phyloP scores from a whole-genome alignment of 2,797 vertebrate species.

The Tenualosa ilisha region DNA sequence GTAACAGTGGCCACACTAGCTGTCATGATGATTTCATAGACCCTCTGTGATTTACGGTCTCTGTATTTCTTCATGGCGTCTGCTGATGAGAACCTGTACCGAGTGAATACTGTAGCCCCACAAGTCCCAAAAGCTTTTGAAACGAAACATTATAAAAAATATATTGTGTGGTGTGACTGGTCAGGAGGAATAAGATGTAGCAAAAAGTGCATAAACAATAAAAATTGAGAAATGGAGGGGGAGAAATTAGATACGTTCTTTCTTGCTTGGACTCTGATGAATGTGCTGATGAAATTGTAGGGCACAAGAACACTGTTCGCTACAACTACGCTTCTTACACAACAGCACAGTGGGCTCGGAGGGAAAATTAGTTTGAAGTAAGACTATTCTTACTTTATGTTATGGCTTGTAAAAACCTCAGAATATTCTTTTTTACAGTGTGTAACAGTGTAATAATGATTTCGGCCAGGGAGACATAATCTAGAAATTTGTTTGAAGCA shows the following conservation, averaged over 20 bases:
- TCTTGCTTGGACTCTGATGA: background rate
- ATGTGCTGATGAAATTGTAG: background rate
- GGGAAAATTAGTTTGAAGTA: background rate
- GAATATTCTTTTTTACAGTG: background rate
- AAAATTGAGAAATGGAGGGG: background rate
- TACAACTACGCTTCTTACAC: background rate
- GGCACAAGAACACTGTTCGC: background rate
- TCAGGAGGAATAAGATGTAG: background rate
- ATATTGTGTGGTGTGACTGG: background rate
- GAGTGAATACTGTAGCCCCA: background rate
- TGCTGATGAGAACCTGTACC: constrained; percentile 1
- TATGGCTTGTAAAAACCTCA: background rate
- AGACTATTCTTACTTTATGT: background rate
- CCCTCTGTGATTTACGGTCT: background rate
- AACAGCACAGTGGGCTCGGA: background rate
- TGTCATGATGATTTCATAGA: constrained; percentile 16
- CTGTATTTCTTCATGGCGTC: background rate
- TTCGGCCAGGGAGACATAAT: background rate
- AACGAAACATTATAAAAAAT: background rate
- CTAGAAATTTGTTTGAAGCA: background rate
- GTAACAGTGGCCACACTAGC: background rate
- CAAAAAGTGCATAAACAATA: background rate
- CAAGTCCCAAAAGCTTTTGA: background rate
- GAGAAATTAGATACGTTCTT: background rate
- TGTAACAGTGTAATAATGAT: background rate